Percentiles rank a stretch among this genome's conserved stretches.
Conservation (phyloP, 2,888 invertebrate species). For the Physocephala rufipes region DNA sequence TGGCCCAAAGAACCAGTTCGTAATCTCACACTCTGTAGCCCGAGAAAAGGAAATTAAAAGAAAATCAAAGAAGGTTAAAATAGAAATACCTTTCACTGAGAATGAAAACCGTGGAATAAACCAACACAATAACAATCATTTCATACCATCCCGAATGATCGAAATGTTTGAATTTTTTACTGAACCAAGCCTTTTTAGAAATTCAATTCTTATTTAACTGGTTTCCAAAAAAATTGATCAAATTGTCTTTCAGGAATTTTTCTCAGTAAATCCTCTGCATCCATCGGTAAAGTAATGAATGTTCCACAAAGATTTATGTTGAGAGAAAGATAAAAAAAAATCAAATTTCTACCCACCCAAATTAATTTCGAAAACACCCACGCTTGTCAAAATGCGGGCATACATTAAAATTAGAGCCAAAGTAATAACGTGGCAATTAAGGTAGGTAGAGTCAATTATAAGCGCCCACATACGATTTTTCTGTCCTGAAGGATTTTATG, state of each 20-base stretch:
- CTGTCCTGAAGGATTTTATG: no score
- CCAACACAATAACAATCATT: conserved; percentile 13
- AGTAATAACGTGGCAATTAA: no score
- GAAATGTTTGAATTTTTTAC: no score
- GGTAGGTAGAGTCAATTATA: no score
- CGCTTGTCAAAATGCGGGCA: not conserved
- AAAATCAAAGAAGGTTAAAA: not conserved
- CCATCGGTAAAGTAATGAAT: no score
- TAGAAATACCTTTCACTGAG: not conserved
- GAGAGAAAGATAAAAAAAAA: no score
- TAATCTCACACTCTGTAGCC: conserved; percentile 11
- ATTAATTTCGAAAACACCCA: not conserved
- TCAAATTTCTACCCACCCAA: no score
- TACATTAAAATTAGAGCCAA: not conserved
- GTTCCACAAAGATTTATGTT: no score
- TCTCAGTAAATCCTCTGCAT: not conserved
- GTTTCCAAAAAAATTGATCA: conserved; percentile 10
- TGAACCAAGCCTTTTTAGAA: not conserved
- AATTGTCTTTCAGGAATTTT: not conserved
- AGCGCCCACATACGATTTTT: no score
- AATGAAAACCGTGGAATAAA: conserved; percentile 13
- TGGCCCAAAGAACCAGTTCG: conserved; percentile 12
- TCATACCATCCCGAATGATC: not conserved
- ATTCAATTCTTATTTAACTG: not conserved
- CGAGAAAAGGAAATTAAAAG: not conserved